These are phyloP conservation scores for Hippopotamyrus pictus DNA, from an alignment of 2,797 vertebrate species.

Conservation along the genomic window DNA sequence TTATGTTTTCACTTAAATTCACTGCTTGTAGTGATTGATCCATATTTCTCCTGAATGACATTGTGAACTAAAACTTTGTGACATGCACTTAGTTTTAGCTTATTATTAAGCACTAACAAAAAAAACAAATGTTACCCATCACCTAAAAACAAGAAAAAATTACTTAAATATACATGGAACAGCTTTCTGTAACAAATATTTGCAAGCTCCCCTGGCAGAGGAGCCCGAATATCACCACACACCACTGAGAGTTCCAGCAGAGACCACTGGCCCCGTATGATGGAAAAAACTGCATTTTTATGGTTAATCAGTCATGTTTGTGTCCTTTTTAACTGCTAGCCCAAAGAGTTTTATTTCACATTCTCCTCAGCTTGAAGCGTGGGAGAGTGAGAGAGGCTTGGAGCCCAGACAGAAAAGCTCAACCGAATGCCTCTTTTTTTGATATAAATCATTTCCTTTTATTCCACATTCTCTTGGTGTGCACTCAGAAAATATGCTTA, in stretches of 20 bases:
- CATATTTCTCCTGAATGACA: background rate
- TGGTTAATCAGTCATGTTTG: conserved; percentile 57
- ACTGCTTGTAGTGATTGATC: background rate
- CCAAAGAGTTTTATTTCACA: conserved; percentile 52
- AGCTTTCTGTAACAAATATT: background rate
- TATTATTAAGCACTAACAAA: background rate
- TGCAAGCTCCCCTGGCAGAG: background rate
- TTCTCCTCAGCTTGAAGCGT: conserved; percentile 58
- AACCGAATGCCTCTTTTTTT: conserved; percentile 24
- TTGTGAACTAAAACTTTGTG: background rate
- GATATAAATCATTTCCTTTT: conserved; percentile 15
- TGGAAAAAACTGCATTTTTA: conserved; percentile 45
- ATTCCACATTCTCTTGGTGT: conserved; percentile 14
- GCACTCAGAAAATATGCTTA: background rate
- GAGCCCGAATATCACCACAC: background rate
- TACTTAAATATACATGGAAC: background rate
- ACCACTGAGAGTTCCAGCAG: background rate
- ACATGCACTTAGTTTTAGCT: background rate
- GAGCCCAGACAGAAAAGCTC: conserved; percentile 18
- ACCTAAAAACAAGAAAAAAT: background rate
- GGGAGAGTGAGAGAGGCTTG: conserved; percentile 43
- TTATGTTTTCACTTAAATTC: background rate
- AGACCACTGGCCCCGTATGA: conserved; percentile 49
- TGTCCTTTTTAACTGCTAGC: conserved; percentile 49
- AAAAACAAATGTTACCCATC: background rate